Percentiles rank a stretch among this genome's conserved stretches.
These are phyloP conservation scores for Silvanus unidentatus DNA, from an alignment of 2,888 invertebrate species.

Conservation along the genomic window DNA sequence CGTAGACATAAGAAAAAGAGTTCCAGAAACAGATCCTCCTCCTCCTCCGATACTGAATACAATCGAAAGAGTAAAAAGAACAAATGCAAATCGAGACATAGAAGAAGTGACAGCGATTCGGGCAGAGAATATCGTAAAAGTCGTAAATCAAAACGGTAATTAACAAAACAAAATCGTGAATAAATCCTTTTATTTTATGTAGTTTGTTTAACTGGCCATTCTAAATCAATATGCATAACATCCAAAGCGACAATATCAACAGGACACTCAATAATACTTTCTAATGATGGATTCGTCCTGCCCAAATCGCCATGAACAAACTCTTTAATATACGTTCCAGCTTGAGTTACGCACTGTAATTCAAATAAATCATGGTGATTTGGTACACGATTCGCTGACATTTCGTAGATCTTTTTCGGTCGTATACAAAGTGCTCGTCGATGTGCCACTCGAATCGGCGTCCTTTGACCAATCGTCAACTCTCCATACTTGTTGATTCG, in stretches of 20 bases:
- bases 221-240: slow-evolving; percentile 69
- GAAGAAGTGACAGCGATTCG: slow-evolving; percentile 13
- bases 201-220: slow-evolving; percentile 57
- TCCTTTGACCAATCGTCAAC: slow-evolving; percentile 69
- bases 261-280: slow-evolving; percentile 58
- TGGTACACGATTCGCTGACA: slow-evolving; percentile 54
- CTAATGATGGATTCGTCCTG: slow-evolving; percentile 73
- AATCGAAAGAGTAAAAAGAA: slow-evolving; percentile 16
- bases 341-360: slow-evolving; percentile 71
- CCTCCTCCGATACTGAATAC: slow-evolving; percentile 14
- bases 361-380: slow-evolving; percentile 55
- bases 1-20: slow-evolving; percentile 14
- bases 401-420: slow-evolving; percentile 58
- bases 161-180: background rate
- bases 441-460: slow-evolving; percentile 87
- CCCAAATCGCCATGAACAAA: slow-evolving; percentile 95
- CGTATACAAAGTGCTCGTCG: slow-evolving; percentile 70
- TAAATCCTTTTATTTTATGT: background rate
- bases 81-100: slow-evolving; percentile 18
- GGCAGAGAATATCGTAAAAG: slow-evolving; percentile 2
- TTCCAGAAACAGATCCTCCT: slow-evolving; percentile 15
- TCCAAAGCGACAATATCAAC: slow-evolving; percentile 91
- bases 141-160: background rate
- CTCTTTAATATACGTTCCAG: slow-evolving; percentile 96
- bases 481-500: slow-evolving; percentile 39